Evolutionary conservation across 2,888 invertebrate genomes (phyloP).

Genomic region (Abrostola tripartita): DNA sequence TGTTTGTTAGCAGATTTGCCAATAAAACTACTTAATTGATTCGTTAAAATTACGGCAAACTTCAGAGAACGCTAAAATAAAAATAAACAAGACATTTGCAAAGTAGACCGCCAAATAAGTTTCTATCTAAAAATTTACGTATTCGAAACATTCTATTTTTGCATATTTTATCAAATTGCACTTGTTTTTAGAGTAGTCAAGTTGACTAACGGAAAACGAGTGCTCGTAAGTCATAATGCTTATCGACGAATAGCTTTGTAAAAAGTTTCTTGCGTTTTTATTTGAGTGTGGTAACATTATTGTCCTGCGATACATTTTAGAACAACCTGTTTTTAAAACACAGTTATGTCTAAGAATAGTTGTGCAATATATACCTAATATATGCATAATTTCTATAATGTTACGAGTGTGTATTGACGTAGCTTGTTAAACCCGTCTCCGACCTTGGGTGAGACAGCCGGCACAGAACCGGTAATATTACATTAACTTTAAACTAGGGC

Average conservation of each 20-base stretch:
- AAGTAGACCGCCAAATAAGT: slow-evolving; percentile 1
- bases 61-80: slow-evolving; percentile 5
- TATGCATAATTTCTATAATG: slow-evolving; percentile 36
- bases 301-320: neutral
- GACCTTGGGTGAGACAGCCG: slow-evolving; percentile 73
- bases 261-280: too few relatives aligned
- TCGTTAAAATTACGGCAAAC: neutral
- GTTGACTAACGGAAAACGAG: neutral
- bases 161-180: slow-evolving; percentile 13
- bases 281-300: neutral
- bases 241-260: neutral
- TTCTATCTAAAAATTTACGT: slow-evolving; percentile 20
- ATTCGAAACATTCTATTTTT: slow-evolving; percentile 25
- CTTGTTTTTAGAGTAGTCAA: slow-evolving; percentile 1
- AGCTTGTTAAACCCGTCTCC: slow-evolving; percentile 72
- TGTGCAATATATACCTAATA: slow-evolving; percentile 18
- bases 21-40: neutral
- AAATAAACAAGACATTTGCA: slow-evolving; percentile 19
- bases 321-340: neutral
- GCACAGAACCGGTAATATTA: slow-evolving; percentile 65
- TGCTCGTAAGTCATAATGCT: neutral
- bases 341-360: slow-evolving; percentile 11
- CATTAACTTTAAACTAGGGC: slow-evolving; percentile 57
- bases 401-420: slow-evolving; percentile 49
- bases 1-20: neutral